phyloP scores from a whole-genome alignment of 2,113 vertebrate species.

The Furnarius figulus region DNA sequence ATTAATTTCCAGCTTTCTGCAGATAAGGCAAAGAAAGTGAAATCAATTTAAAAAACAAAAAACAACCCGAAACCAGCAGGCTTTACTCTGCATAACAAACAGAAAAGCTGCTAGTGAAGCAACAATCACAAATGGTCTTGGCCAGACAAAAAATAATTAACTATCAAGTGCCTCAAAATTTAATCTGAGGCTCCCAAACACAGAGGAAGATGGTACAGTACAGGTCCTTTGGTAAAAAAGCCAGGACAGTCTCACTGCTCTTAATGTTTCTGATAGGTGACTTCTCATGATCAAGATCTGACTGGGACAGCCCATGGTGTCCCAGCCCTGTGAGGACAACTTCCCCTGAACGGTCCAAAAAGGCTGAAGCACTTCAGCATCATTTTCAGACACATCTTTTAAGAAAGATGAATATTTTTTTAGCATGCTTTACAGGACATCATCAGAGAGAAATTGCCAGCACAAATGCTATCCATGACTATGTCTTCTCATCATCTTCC shows the following conservation, averaged over 20 bases:
- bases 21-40: not conserved
- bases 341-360: not conserved
- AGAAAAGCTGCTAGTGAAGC: not conserved
- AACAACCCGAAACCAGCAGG: not conserved
- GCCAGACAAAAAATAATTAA: not conserved
- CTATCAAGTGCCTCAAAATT: not conserved
- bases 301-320: not conserved
- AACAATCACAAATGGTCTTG: not conserved
- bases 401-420: not conserved
- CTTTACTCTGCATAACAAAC: not conserved
- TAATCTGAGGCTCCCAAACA: not conserved
- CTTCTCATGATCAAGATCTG: not conserved
- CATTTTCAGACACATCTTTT: not conserved
- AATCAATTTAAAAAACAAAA: not conserved
- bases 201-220: not conserved
- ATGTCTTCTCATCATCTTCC: not conserved
- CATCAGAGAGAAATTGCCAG: not conserved
- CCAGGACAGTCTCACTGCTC: not conserved
- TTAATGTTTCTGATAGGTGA: rapidly evolving
- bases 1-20: not conserved
- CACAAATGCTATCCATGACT: not conserved
- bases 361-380: not conserved
- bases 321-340: not conserved
- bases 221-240: not conserved
- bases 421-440: not conserved